Conservation (phyloP, 2,888 invertebrate genomes). For the Limulus polyphemus region DNA sequence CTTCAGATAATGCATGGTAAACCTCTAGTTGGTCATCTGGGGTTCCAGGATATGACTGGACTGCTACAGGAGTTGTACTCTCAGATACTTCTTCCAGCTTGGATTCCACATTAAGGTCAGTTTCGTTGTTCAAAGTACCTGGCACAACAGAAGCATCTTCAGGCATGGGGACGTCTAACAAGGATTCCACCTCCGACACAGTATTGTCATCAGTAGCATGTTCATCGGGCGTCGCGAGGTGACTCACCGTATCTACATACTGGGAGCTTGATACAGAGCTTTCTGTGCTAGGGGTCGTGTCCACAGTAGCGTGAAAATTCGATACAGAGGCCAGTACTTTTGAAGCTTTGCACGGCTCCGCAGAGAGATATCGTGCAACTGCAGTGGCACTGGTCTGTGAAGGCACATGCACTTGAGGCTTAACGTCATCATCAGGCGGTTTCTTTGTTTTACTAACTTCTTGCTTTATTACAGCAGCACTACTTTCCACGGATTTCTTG, state of each 20-base stretch:
- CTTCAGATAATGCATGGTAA: too few species aligned
- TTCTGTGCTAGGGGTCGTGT: conserved; percentile 18
- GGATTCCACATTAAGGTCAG: conserved; percentile 8
- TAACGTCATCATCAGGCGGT: background rate
- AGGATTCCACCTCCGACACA: conserved; percentile 10
- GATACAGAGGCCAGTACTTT: background rate
- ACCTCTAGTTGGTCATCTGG: conserved; percentile 8
- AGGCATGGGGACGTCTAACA: conserved; percentile 14
- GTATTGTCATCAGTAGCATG: conserved; percentile 4
- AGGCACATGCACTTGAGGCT: background rate
- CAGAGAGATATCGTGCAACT: background rate
- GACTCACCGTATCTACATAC: conserved; percentile 22
- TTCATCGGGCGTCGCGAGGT: conserved; percentile 17
- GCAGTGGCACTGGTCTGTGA: background rate
- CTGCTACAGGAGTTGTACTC: conserved; percentile 1
- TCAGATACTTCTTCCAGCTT: background rate
- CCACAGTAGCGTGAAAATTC: background rate
- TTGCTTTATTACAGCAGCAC: background rate
- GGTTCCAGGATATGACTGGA: conserved; percentile 16
- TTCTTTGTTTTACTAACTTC: background rate
- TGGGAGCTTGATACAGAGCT: conserved; percentile 21
- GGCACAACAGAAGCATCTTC: conserved; percentile 15
- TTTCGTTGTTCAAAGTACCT: conserved; percentile 17
- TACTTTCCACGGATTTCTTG: background rate
- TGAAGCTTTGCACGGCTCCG: background rate